Base-by-base conservation (phyloP, 53 echinoderm and acorn worm genomes). In the Luidia sarsii region DNA sequence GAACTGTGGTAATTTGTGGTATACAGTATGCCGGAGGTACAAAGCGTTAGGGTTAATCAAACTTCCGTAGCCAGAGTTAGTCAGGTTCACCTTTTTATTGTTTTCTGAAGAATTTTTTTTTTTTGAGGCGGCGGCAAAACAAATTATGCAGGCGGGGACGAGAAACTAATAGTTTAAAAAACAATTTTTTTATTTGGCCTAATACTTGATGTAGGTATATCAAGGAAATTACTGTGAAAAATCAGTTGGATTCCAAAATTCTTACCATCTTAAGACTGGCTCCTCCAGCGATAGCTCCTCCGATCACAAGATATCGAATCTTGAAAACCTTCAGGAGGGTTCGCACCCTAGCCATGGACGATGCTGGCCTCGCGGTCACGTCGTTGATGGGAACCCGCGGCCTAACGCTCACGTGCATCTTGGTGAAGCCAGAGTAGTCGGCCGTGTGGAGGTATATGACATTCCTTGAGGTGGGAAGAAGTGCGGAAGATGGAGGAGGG, bases 241-340 rank as follows among this genome's bases (percentile, higher is more conserved):
- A n/a, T n/a, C n/a, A n/a, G n/a, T n/a, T n/a, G n/a, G n/a, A n/a
- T n/a, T n/a, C n/a, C n/a, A n/a, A n/a, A n/a, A n/a, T n/a, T n/a
- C n/a, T 86, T 81, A 97, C 97, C 86, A 86, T 69, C 73, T 93
- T 90, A 29, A 91, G 74, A 46, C 86, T 91, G 22, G 86, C 71
- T 31, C 97, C 97, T 30, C 93, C 97, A 35, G 89, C 97, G 4
- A 97, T 81, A 18, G 93, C 97, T 16, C 89, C 88, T 10, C 93
- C 92, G 50, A 97, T 86, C 49, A 97, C 90, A 7, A 97, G 48
- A 70, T 97, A 97, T 37, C 97, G 77, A 23, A 97, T 88, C 85
- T 68, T 90, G 60, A 94, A 64, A 2, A 94, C 48, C 67, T 82
- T 88, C 27, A 94, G 67, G 18, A 94, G 60, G 16, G 69, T 50